Base-by-base conservation (phyloP, 1,140 invertebrate genomes). In the Drosophila sp. region DNA sequence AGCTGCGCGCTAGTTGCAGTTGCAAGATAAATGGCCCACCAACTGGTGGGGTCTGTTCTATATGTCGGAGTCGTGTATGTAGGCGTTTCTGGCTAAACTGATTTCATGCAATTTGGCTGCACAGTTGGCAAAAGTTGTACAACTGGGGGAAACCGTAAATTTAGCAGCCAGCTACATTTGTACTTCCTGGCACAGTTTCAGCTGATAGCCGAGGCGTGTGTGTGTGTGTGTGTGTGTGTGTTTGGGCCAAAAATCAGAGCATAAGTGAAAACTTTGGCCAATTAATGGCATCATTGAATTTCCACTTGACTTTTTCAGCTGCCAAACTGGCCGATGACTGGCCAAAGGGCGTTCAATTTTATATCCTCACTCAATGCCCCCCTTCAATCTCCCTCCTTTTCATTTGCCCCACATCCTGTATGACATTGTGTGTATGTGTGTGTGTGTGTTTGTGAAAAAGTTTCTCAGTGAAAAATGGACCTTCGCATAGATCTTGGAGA, bases 261-360 rank as follows among this genome's bases (percentile, higher is more conserved):
- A 89, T 89, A 89, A 89, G 84, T 89, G 84, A 89, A 90, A 90
- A 86, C 82, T 89, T 90, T 90, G 89, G 89, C 89, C 89, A 90
- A 90, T 90, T 90, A 90, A 90, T 90, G 89, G 89, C 87, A 90
- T 90, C 87, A 90, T 89, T 90, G 83, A 90, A 80, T 90, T 90
- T 89, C 84, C 84, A 82, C 84, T 84, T 89, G 76, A 89, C 79
- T 89, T 89, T 89, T 89, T 87, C 62, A 82, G 82, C 82, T 86
- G 82, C 82, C 82, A 87, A 86, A 87, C 82, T 82, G 82, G 66
- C 80, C 75, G 76, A 82, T 89, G 83, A 87, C 82, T 87, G 65
- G 78, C 74, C 82, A 87, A 82, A 86, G 83, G 83, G 83, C 84
- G 82, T 89, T 82, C 82, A 87, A 86, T 89, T 82, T 82, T 86